phyloP scores from a whole-genome alignment of 2,797 vertebrate species.

The Pantherophis alleghaniensis region DNA sequence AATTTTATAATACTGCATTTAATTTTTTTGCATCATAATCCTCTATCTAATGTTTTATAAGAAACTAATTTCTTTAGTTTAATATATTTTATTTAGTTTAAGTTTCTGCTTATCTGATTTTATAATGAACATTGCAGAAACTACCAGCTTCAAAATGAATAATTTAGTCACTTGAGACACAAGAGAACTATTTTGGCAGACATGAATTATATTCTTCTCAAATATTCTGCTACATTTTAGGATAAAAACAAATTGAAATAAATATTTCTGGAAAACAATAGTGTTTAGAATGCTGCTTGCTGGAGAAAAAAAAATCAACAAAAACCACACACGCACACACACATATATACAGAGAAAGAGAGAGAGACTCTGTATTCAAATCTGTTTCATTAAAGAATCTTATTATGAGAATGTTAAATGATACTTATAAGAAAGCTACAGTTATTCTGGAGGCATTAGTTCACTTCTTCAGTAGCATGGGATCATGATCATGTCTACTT shows the following conservation, averaged over 20 bases:
- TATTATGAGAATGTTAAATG: neutral
- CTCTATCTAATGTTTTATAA: neutral
- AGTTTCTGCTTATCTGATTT: neutral
- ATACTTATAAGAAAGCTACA: neutral
- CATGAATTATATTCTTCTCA: constrained; percentile 12
- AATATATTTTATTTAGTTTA: neutral
- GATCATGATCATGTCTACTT: neutral
- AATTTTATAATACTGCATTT: neutral
- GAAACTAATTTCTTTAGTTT: neutral
- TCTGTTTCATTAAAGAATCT: neutral
- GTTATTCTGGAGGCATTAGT: neutral
- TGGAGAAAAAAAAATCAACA: neutral
- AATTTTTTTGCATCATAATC: neutral
- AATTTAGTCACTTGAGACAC: neutral
- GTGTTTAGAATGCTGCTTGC: neutral
- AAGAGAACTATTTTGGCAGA: neutral
- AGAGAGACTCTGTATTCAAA: neutral
- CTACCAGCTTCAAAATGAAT: constrained; percentile 2
- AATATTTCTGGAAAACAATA: neutral
- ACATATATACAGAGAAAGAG: too few relatives aligned
- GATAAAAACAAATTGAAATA: constrained; percentile 12
- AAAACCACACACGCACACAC: neutral
- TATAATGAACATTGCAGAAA: neutral
- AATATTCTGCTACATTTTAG: neutral
- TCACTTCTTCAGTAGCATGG: neutral